Percentiles rank a stretch among this genome's conserved stretches.
Evolutionary conservation across 2,797 vertebrate species (phyloP).

Genomic region (Zenarchopterus dispar): DNA sequence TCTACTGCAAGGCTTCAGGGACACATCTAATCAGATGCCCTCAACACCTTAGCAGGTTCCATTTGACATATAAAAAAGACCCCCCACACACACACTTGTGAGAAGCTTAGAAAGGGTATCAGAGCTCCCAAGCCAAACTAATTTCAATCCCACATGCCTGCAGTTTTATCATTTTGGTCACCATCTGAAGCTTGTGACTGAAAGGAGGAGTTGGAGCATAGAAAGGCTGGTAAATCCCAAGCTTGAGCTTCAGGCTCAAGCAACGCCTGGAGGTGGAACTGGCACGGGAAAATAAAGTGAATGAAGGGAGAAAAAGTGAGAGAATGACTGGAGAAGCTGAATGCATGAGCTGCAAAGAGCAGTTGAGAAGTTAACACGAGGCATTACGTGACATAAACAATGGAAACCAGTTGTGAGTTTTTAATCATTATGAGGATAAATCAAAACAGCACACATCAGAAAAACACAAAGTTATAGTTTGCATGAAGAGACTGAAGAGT

Average conservation of each 20-base stretch:
- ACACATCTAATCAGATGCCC: constrained; percentile 64
- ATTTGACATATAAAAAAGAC: constrained; percentile 38
- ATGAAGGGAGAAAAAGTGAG: constrained; percentile 5
- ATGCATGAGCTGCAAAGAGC: background rate
- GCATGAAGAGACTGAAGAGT: background rate
- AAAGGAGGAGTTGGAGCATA: constrained; percentile 31
- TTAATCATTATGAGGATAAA: constrained; percentile 35
- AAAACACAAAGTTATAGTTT: constrained; percentile 14
- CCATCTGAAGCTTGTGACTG: constrained; percentile 38
- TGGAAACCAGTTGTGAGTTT: constrained; percentile 45
- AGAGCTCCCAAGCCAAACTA: constrained; percentile 35
- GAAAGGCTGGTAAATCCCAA: constrained; percentile 33
- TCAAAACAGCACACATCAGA: constrained; percentile 17
- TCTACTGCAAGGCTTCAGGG: constrained; percentile 45
- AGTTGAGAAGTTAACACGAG: background rate
- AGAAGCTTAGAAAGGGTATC: constrained; percentile 51
- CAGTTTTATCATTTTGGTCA: constrained; percentile 50
- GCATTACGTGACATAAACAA: constrained; percentile 5
- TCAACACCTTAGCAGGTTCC: constrained; percentile 26
- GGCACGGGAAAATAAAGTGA: constrained; percentile 6
- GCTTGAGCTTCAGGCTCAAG: constrained; percentile 24
- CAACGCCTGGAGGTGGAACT: constrained; percentile 17
- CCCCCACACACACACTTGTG: constrained; percentile 45
- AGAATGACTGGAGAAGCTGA: constrained; percentile 2
- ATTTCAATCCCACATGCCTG: constrained; percentile 46